These are phyloP conservation scores for Phylloscopus trochilus DNA, from an alignment of 2,113 vertebrate species.

Conservation along the genomic window DNA sequence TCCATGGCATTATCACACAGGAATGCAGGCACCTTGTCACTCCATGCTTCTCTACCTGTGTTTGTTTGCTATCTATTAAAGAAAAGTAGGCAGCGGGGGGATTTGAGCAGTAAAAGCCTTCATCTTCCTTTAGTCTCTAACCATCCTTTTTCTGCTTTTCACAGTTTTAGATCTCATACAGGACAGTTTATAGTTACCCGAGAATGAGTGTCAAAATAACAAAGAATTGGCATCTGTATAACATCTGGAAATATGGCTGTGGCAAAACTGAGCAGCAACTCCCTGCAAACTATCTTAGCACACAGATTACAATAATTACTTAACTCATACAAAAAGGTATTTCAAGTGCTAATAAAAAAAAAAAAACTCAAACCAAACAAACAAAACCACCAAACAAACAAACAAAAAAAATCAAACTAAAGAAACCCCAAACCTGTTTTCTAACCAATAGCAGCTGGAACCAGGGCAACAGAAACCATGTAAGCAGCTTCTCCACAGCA, in stretches of 20 bases:
- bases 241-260: background rate
- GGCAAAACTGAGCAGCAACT: background rate
- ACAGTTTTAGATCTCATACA: background rate
- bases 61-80: fast-evolving
- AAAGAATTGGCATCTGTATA: background rate
- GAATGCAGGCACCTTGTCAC: fast-evolving
- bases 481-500: background rate
- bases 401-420: background rate
- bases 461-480: background rate
- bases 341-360: background rate
- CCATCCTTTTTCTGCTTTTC: background rate
- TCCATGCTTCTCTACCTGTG: background rate
- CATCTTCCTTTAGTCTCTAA: background rate
- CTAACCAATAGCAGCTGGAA: background rate
- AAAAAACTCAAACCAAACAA: background rate
- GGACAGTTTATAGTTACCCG: background rate
- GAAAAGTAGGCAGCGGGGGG: fast-evolving
- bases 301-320: background rate
- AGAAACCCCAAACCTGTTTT: background rate
- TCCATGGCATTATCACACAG: fast-evolving
- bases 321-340: background rate
- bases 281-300: background rate
- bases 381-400: background rate
- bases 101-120: background rate
- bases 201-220: background rate